A percentile compares a stretch with the other conserved stretches of the same genome.
phyloP scores from a whole-genome alignment of 2,797 vertebrate species.

The Acanthis flammea region DNA sequence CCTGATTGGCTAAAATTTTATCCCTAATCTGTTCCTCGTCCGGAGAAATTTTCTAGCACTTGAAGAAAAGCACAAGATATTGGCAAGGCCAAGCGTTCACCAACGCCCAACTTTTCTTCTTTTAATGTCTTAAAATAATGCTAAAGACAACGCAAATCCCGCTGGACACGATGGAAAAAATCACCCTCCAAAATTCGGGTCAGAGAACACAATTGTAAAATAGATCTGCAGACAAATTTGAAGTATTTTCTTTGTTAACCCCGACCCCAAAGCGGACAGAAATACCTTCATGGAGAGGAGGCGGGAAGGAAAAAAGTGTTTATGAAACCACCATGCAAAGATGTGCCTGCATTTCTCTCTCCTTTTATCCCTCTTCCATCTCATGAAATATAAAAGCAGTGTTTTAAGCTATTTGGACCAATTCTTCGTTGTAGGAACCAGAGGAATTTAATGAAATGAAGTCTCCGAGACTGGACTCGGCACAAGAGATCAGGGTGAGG shows the following conservation, averaged over 20 bases:
- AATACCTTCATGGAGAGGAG: neutral
- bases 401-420: neutral
- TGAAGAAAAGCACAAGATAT: neutral
- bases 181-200: neutral
- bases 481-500: neutral
- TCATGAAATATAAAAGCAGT: neutral
- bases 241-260: neutral
- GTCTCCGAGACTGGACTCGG: rapidly evolving
- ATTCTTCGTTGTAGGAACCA: neutral
- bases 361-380: neutral
- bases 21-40: neutral
- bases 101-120: rapidly evolving
- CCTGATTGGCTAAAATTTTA: neutral
- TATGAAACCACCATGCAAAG: neutral
- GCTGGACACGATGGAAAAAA: neutral
- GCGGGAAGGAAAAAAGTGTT: neutral
- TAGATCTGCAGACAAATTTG: neutral
- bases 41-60: neutral
- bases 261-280: neutral
- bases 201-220: neutral
- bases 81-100: neutral
- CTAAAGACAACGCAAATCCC: neutral
- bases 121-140: neutral
- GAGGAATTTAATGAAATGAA: neutral
- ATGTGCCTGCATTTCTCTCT: neutral